Evolutionary conservation across 2,888 invertebrate species (phyloP).

Genomic region (Cantharis lateralis): DNA sequence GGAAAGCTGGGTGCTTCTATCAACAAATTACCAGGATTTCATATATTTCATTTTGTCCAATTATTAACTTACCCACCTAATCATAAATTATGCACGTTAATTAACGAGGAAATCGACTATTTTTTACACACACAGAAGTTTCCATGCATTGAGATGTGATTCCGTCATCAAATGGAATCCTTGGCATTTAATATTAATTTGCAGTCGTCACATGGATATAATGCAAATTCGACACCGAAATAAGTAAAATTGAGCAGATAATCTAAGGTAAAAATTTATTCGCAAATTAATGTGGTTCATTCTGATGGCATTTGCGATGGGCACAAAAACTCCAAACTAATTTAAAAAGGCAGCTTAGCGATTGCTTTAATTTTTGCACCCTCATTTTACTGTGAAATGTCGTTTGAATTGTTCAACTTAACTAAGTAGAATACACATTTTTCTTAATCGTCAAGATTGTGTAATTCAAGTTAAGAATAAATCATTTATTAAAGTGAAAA

Average conservation of each 20-base stretch:
- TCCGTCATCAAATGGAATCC: not conserved
- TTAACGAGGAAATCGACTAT: not conserved
- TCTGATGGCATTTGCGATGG: not conserved
- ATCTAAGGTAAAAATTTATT: not conserved
- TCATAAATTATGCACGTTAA: not conserved
- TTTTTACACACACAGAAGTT: not conserved
- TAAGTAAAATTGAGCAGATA: not conserved
- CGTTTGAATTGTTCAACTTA: constrained; percentile 21
- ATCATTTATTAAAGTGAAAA: not conserved
- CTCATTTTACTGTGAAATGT: constrained; percentile 28
- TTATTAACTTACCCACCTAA: not conserved
- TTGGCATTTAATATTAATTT: too few species aligned
- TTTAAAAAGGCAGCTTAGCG: constrained; percentile 16
- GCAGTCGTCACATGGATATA: not conserved
- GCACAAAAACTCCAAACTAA: not conserved
- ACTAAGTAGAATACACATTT: constrained; percentile 12
- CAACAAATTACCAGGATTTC: not conserved
- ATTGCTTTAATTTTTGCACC: constrained; percentile 18
- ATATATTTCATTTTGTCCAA: not conserved
- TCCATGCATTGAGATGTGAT: too few species aligned
- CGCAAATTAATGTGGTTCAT: not conserved
- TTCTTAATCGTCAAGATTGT: not conserved
- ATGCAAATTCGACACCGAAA: not conserved
- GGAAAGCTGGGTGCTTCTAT: not conserved
- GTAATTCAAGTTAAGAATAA: not conserved